phyloP scores from a whole-genome alignment of 2,888 invertebrate species.

The Apamea monoglypha region DNA sequence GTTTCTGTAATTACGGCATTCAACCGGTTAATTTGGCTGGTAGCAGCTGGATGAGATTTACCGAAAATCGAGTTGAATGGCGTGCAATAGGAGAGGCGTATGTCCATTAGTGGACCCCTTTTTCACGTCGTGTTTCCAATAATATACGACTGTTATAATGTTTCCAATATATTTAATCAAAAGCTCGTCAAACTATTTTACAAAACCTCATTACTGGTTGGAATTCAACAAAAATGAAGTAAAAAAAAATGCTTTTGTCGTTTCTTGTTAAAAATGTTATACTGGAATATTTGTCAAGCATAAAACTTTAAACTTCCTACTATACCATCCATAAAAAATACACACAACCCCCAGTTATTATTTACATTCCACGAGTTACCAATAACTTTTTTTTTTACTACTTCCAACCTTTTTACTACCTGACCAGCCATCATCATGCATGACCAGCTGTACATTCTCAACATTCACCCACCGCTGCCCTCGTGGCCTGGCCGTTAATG shows the following conservation, averaged over 20 bases:
- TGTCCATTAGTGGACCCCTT: too few species aligned
- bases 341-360: neutral
- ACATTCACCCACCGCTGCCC: constrained; percentile 27
- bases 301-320: neutral
- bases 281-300: neutral
- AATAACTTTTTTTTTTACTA: neutral
- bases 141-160: neutral
- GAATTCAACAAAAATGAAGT: neutral
- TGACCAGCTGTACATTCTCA: neutral
- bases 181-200: neutral
- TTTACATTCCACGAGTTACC: neutral
- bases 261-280: neutral
- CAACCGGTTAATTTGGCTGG: too few species aligned
- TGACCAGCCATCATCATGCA: neutral
- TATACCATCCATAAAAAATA: neutral
- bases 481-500: constrained; percentile 58
- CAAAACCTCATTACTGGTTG: neutral
- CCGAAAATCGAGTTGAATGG: too few species aligned
- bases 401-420: neutral
- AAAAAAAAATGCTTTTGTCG: neutral
- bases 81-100: too few species aligned
- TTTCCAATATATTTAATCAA: neutral
- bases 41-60: too few species aligned
- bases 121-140: neutral
- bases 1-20: too few species aligned